Conservation (phyloP, 2,888 invertebrate species). For the Drosophila mayaguana region DNA sequence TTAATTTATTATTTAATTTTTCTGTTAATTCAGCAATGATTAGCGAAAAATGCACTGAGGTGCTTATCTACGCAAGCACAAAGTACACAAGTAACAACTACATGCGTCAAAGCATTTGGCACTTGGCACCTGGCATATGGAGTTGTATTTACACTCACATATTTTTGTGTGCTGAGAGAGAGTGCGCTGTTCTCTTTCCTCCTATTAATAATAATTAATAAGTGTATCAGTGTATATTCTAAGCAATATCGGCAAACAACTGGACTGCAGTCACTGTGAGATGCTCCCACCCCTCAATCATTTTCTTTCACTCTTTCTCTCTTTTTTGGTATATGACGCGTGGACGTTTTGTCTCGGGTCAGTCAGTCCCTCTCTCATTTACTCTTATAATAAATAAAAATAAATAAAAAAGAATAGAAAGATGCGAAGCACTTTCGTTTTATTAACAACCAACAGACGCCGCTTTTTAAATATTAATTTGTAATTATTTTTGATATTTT, state of each 20-base stretch:
- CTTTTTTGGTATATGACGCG: constrained; percentile 14
- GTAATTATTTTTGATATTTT: constrained; percentile 1
- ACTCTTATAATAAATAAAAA: not conserved
- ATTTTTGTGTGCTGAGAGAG: constrained; percentile 10
- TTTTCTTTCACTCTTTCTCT: not conserved
- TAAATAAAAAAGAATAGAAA: not conserved
- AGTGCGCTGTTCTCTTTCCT: not conserved
- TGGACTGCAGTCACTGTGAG: constrained; percentile 27
- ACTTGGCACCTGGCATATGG: constrained; percentile 43
- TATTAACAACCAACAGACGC: not conserved
- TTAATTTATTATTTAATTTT: not conserved
- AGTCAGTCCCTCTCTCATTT: constrained; percentile 12
- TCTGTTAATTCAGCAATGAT: not conserved
- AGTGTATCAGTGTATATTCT: constrained; percentile 20
- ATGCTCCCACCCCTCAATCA: constrained; percentile 10
- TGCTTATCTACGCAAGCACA: constrained; percentile 32
- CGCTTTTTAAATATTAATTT: too few species aligned
- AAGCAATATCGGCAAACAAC: constrained; percentile 25
- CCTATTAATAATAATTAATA: too few species aligned
- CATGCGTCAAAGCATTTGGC: constrained; percentile 35
- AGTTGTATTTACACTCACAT: constrained; percentile 22
- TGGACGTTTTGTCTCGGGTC: constrained; percentile 20
- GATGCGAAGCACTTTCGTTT: constrained; percentile 24
- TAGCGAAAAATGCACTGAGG: constrained; percentile 4
- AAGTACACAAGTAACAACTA: constrained; percentile 27